Base-by-base conservation (phyloP, 2,888 invertebrate species). In the Elegia similella region DNA sequence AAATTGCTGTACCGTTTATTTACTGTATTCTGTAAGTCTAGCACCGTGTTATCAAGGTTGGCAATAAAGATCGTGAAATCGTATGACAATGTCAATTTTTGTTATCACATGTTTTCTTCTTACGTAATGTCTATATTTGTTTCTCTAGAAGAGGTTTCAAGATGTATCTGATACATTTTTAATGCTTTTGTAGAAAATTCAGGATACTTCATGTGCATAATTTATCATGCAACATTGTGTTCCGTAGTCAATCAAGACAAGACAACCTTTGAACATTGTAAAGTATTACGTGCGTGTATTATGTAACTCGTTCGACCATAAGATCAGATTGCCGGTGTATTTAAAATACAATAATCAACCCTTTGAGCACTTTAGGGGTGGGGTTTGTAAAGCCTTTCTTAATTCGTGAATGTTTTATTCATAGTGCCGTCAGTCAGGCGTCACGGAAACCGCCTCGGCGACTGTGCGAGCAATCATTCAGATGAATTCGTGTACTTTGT, bases 361-460 rank as follows among this genome's bases (percentile, higher is more conserved):
- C 29, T 59, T 58, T 54, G 3, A 30, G 32, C 30, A 48, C 6
- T 48, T 53, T 55, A 59, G 52, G 62, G 60, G 61, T 61, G 54
- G 57, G 60, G 66, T 67, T 67, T 44, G 64, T 63, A 48, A 67
- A 69, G 64, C 62, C 62, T 69, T 64, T 56, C 58, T 63, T 62
- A 66, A 69, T 70, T 68, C 58, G 42, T 63, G n/a, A 63, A 73
- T 76, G 67, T 71, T 69, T 74, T 78, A 74, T 75, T 76, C 69
- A 76, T 65, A 53, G 60, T 56, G 60, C 63, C 61, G 68, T 68
- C 65, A 66, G 61, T 70, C 64, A 65, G 61, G 30, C 65, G 69
- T 67, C 69, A 70, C 65, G 66, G 62, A 65, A 70, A 57, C 64
- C 59, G 62, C 64, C 60, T 62, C 63, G 58, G 53, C 61, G 38